Evolutionary conservation across 2,797 vertebrate species (phyloP), one percentile per base, ranked within the genome.

Genomic region (Meriones psammophilus): DNA sequence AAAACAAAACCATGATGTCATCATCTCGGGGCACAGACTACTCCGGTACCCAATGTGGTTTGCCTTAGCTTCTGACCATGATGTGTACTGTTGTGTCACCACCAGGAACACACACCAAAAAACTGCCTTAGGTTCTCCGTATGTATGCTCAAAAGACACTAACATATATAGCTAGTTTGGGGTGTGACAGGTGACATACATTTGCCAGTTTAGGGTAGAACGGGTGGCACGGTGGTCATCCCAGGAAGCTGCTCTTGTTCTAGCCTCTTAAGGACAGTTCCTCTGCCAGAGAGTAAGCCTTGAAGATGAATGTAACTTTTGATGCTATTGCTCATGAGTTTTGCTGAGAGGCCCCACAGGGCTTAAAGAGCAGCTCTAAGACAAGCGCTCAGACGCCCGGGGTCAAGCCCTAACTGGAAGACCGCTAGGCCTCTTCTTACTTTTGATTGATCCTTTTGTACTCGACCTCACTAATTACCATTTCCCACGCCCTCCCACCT

Each of bases 291-390:
- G 17, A 85, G 14, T 13, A 50, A 28, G 39, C 2, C 71, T 69
- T 50, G 33, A 78, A 88, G 3, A 81, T 18, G 10, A 0, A 24
- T 0, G 5, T 3, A 60, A 7, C 7, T 8, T 0, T 3, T 1
- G 0, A 54, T 8, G 0, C 36, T 69, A 15, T 3, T 14, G 17
- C 24, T 17, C 1, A 3, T 9, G 36, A 1, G 7, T 22, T 73
- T n/a, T 76, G 69, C 50, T 54, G 8, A 33, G 56, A 84, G 18
- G 42, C 14, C 68, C 79, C 46, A 15, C 1, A 22, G 46, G 46
- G n/a, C 24, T 73, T 58, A 15, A 39, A 66, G 36, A 54, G 15
- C 68, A 30, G 33, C n/a, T n/a, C 36, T 3, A 0, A 60, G 46
- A 28, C 30, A 73, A 83, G 46, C 3, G 3, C 1, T 68, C 54